A percentile compares a stretch with the other conserved stretches of the same genome.
Conservation (phyloP, 2,888 invertebrate species). For the Phoronis australis region DNA sequence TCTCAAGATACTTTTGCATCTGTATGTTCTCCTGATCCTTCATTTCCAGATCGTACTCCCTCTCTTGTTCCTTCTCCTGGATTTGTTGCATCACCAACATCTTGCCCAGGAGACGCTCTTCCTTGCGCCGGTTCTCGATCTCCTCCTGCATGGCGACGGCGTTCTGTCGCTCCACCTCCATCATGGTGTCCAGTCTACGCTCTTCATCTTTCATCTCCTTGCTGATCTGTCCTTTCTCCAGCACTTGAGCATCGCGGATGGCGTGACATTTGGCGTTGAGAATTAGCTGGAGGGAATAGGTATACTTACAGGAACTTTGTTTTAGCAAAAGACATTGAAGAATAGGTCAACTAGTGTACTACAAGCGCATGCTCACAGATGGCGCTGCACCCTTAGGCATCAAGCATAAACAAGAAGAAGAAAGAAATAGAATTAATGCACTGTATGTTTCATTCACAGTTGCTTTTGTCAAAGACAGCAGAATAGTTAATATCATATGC, state of each 20-base stretch:
- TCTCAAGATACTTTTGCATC: slow-evolving; percentile 51
- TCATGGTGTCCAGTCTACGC: slow-evolving; percentile 49
- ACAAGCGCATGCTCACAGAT: too few species aligned
- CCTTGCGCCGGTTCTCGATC: slow-evolving; percentile 45
- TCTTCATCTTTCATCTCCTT: slow-evolving; percentile 48
- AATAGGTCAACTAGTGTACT: too few species aligned
- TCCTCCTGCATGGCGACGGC: slow-evolving; percentile 50
- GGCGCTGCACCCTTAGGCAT: too few species aligned
- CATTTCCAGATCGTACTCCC: slow-evolving; percentile 45
- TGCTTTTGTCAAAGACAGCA: too few species aligned
- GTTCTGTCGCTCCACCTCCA: slow-evolving; percentile 52
- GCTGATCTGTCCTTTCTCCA: slow-evolving; percentile 48
- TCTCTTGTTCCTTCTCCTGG: slow-evolving; percentile 44
- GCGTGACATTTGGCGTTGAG: slow-evolving; percentile 53
- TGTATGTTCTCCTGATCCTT: slow-evolving; percentile 52
- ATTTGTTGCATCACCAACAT: slow-evolving; percentile 51
- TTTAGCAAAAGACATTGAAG: too few species aligned
- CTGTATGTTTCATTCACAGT: too few species aligned
- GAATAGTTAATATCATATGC: too few species aligned
- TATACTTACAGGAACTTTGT: too few species aligned
- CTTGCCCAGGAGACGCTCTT: slow-evolving; percentile 48
- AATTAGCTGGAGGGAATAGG: slow-evolving; percentile 42
- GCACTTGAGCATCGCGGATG: slow-evolving; percentile 52
- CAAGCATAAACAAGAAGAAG: too few species aligned
- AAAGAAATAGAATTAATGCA: too few species aligned